phyloP scores from a whole-genome alignment of 2,113 vertebrate species.

The Saccopteryx bilineata region DNA sequence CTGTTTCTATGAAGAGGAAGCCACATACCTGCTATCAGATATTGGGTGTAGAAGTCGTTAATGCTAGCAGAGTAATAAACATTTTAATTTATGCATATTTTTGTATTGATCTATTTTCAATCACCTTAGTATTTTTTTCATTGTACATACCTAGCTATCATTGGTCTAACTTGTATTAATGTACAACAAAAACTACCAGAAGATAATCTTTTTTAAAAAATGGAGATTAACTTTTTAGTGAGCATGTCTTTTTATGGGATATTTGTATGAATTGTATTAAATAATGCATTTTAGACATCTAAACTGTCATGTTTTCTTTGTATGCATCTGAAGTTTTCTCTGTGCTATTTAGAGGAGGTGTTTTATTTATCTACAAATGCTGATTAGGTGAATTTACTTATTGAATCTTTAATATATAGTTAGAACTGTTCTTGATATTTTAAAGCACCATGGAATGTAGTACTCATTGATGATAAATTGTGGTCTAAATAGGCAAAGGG shows the following conservation, averaged over 20 bases:
- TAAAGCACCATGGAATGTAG: not conserved
- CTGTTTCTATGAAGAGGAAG: slow-evolving; percentile 23
- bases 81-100: not conserved
- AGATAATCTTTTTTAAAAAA: slow-evolving; percentile 51
- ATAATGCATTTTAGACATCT: not conserved
- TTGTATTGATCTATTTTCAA: not conserved
- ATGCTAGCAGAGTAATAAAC: not conserved
- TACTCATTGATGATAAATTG: not conserved
- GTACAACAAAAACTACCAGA: not conserved
- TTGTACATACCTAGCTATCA: not conserved
- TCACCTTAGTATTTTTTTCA: not conserved
- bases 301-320: not conserved
- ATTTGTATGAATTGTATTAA: not conserved
- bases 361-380: not conserved
- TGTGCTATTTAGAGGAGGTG: not conserved
- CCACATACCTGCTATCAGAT: not conserved
- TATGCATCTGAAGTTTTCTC: not conserved
- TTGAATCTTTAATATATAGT: not conserved
- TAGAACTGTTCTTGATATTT: not conserved
- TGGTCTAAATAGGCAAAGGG: not conserved
- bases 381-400: not conserved
- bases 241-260: not conserved
- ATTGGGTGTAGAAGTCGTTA: not conserved
- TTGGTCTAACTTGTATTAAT: not conserved
- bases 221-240: not conserved